Conservation (phyloP, 2,113 vertebrate species). For the Paramisgurnus dabryanus region DNA sequence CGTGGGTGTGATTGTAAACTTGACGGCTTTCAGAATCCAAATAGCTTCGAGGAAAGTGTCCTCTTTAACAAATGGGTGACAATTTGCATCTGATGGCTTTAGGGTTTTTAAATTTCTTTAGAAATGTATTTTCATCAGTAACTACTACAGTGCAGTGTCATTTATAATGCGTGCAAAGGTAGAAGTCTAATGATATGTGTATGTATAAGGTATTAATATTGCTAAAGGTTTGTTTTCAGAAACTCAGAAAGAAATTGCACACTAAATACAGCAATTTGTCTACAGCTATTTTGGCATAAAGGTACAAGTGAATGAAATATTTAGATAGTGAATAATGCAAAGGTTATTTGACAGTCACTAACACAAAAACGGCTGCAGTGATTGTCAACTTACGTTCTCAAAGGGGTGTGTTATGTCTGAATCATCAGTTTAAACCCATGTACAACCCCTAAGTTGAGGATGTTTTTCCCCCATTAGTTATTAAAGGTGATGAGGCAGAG, state of each 20-base stretch:
- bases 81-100: background rate
- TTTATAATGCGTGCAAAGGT: background rate
- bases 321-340: slow-evolving; percentile 39
- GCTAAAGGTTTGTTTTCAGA: no score
- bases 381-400: background rate
- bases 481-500: slow-evolving; percentile 50
- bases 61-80: background rate
- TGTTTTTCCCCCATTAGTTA: slow-evolving; percentile 13
- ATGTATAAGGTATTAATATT: background rate
- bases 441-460: background rate
- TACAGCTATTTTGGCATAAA: slow-evolving; percentile 10
- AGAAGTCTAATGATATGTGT: background rate
- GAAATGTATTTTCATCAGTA: background rate
- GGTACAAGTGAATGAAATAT: slow-evolving; percentile 10
- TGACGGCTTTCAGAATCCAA: slow-evolving; percentile 11
- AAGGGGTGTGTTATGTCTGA: background rate
- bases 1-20: slow-evolving; percentile 28
- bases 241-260: background rate
- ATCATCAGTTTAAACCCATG: background rate
- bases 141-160: background rate
- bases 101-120: background rate
- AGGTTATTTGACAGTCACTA: slow-evolving; percentile 14
- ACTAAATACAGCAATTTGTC: background rate
- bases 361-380: background rate
- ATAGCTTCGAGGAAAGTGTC: background rate